phyloP scores from a whole-genome alignment of 2,113 vertebrate species.

The Epinephelus fuscoguttatus region DNA sequence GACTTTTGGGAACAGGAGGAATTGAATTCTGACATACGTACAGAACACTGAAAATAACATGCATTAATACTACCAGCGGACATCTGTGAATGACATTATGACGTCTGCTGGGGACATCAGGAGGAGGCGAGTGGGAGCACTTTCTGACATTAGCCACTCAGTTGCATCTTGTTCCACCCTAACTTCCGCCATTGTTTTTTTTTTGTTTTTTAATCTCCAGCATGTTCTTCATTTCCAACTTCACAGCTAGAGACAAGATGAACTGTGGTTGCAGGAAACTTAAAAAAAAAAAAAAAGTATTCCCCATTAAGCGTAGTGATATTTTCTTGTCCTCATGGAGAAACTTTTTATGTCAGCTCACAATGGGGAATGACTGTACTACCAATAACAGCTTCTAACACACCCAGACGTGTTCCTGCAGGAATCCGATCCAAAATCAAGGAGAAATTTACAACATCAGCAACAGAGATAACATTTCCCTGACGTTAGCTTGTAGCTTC shows the following conservation, averaged over 20 bases:
- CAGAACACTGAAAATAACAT: slow-evolving; percentile 43
- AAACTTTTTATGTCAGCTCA: not conserved
- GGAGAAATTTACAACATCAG: too few relatives aligned
- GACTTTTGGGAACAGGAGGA: slow-evolving; percentile 56
- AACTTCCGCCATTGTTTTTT: not conserved
- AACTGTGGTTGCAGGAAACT: not conserved
- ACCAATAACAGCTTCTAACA: too few relatives aligned
- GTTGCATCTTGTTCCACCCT: not conserved
- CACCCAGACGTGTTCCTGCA: too few relatives aligned
- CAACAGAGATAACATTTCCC: too few relatives aligned
- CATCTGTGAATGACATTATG: slow-evolving; percentile 71
- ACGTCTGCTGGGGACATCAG: slow-evolving; percentile 22
- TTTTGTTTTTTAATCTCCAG: not conserved
- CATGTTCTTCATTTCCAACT: not conserved
- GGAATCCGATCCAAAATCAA: too few relatives aligned
- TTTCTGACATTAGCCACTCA: not conserved
- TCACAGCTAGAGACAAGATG: slow-evolving; percentile 9
- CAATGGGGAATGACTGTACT: too few relatives aligned
- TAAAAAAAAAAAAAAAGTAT: not conserved
- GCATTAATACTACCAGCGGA: slow-evolving; percentile 24
- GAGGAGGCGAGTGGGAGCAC: slow-evolving; percentile 13
- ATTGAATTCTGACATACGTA: slow-evolving; percentile 23
- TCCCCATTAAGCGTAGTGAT: not conserved
- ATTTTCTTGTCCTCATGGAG: not conserved
- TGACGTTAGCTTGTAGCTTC: too few relatives aligned